These are phyloP conservation scores for Zaprionus lineosus DNA, from an alignment of 2,888 invertebrate species.

Conservation along the genomic window DNA sequence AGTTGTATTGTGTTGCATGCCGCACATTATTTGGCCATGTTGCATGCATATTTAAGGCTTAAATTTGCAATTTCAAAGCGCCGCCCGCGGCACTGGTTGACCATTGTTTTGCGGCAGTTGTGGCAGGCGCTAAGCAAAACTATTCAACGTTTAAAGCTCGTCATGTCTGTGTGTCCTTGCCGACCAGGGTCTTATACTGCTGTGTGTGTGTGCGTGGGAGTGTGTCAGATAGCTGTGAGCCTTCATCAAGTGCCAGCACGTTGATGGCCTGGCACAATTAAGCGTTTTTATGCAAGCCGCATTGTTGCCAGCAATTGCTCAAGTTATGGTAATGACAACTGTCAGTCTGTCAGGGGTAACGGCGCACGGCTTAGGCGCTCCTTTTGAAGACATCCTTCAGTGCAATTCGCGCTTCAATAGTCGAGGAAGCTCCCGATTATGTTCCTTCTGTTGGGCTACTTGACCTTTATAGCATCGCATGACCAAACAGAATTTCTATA, in stretches of 20 bases:
- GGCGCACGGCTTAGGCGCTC: background rate
- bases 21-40: constrained; percentile 38
- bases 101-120: constrained; percentile 1
- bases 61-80: constrained; percentile 50
- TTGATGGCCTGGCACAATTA: constrained; percentile 71
- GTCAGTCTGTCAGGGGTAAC: background rate
- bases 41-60: constrained; percentile 52
- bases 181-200: background rate
- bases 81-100: background rate
- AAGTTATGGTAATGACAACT: constrained; percentile 70
- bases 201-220: constrained; percentile 3
- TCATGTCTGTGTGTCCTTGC: constrained; percentile 35
- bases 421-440: background rate
- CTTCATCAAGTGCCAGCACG: constrained; percentile 61
- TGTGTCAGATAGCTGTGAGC: constrained; percentile 9
- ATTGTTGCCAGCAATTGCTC: constrained; percentile 60
- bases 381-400: constrained; percentile 32
- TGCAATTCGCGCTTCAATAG: background rate
- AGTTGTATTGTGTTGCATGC: constrained; percentile 4
- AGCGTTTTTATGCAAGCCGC: constrained; percentile 73
- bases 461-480: constrained; percentile 44
- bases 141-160: constrained; percentile 57
- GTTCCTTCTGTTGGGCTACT: constrained; percentile 17
- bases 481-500: constrained; percentile 34
- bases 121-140: constrained; percentile 27